These are phyloP conservation scores for Propithecus perrieri DNA, from an alignment of 2,797 vertebrate species.

Conservation along the genomic window DNA sequence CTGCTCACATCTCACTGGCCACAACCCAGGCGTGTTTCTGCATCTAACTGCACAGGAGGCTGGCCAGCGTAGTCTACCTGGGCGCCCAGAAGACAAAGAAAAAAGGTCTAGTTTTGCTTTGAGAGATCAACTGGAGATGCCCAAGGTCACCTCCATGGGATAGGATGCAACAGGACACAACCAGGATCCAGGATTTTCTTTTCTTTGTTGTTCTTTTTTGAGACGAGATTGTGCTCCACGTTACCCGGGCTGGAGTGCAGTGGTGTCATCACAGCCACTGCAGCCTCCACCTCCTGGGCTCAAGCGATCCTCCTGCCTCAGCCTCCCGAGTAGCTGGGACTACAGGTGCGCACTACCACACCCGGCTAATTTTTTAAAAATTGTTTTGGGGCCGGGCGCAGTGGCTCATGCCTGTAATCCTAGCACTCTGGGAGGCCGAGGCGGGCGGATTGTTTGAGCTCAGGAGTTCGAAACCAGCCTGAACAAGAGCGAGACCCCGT, in stretches of 20 bases:
- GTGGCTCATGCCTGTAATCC: too few relatives aligned
- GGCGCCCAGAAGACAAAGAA: background rate
- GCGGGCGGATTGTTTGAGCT: too few relatives aligned
- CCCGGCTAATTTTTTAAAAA: background rate
- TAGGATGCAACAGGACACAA: background rate
- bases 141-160: background rate
- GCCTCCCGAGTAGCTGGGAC: background rate
- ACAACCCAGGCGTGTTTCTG: accelerated
- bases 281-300: background rate
- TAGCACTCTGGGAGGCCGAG: too few relatives aligned
- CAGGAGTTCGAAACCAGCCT: too few relatives aligned
- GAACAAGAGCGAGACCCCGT: too few relatives aligned
- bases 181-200: background rate
- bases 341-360: background rate
- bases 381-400: background rate
- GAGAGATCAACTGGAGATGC: too few relatives aligned
- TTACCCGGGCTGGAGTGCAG: background rate
- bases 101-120: background rate
- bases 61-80: background rate
- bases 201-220: background rate
- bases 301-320: background rate
- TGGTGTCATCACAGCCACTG: background rate
- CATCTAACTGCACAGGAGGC: too few relatives aligned
- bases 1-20: background rate
- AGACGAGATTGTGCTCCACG: background rate